Conservation (phyloP, 2,797 vertebrate species). For the Basileuterus tristriatus region DNA sequence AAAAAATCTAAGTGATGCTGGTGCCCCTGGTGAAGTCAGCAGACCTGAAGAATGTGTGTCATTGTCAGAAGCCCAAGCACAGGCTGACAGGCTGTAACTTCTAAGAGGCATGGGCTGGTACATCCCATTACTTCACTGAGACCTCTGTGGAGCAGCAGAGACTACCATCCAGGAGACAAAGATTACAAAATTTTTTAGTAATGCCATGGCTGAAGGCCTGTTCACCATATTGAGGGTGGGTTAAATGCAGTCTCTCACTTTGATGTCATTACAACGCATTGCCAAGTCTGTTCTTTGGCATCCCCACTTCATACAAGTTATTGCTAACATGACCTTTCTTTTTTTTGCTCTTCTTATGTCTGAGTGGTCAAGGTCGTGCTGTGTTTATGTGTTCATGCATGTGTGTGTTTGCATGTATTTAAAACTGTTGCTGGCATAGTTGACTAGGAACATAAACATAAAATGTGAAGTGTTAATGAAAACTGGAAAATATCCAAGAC, state of each 20-base stretch:
- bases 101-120: background rate
- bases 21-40: slow-evolving; percentile 45
- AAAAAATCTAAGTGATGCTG: slow-evolving; percentile 12
- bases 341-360: background rate
- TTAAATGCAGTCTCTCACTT: background rate
- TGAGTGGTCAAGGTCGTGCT: background rate
- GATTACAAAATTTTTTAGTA: background rate
- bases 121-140: slow-evolving; percentile 26
- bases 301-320: slow-evolving; percentile 6
- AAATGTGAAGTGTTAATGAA: slow-evolving; percentile 1
- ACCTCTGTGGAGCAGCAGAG: background rate
- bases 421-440: background rate
- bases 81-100: background rate
- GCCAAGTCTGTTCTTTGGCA: background rate
- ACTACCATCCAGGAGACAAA: slow-evolving; percentile 11
- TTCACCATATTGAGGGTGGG: background rate
- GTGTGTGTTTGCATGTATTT: background rate
- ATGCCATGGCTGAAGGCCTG: slow-evolving; percentile 6
- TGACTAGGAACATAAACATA: background rate
- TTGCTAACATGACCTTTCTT: accelerated
- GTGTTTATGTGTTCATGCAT: background rate
- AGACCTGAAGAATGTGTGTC: slow-evolving; percentile 8
- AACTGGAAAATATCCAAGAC: background rate
- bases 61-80: slow-evolving; percentile 18
- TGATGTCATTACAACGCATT: background rate